Base-by-base conservation (phyloP, 2,797 vertebrate genomes). In the Hydrocynus forskahlii region DNA sequence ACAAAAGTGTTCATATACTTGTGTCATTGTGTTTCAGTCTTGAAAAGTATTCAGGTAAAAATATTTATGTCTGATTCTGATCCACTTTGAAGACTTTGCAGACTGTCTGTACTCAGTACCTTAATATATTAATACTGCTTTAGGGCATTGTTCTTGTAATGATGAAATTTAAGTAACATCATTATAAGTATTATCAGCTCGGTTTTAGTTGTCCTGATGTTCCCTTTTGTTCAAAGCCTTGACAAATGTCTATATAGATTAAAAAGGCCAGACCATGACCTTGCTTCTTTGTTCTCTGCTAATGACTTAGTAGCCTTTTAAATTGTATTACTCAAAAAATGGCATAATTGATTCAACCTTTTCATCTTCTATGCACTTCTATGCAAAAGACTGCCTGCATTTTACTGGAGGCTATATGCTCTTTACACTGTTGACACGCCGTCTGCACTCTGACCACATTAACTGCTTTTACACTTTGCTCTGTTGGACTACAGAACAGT, bases 191-290 rank as follows among this genome's bases (percentile, higher is more conserved):
- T 19, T 43, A 67, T 67, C 35, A 67, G 35, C 64, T 40, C 17
- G 17, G 40, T 43, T 45, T 19, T 5, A 12, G 19, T 21, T 19
- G 2, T 43, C 66, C 10, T 21, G n/a, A 45, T n/a, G 38, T 40
- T 12, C 4, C 64, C 38, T 12, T 9, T 45, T 19, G 4, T 21
- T 45, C 66, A 68, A 0, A 17, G 19, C 66, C 66, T 68, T 45
- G 21, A 21, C 40, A 19, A 10, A 68, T 68, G 38, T 45, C 66
- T 45, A 29, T 40, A 68, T 67, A n/a, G 38, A 67, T 68, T 68
- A 43, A 68, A 68, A 45, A 68, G 66, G 66, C 66, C 38, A 12
- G 17, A 43, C 19, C 40, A 43, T 17, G 17, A 45, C 66, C 40
- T 40, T 23, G 40, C 38, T 68, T 45, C 66, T 45, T 68, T 45